These are phyloP conservation scores for Manacus vitellinus DNA, from an alignment of 2,113 vertebrate genomes.

Conservation along the genomic window DNA sequence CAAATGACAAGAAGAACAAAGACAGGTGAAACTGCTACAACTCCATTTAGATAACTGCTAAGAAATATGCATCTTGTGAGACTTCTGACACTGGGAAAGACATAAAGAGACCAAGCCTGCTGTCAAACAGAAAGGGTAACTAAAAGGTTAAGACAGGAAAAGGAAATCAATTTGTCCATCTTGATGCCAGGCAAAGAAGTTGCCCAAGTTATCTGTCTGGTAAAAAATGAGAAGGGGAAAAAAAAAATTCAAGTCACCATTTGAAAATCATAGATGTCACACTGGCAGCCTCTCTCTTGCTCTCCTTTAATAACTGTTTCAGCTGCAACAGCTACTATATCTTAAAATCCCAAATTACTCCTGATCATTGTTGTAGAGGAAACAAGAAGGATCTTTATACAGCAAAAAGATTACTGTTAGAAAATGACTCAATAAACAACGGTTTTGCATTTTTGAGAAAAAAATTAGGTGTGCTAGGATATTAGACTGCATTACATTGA, in stretches of 20 bases:
- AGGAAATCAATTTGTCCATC: background rate
- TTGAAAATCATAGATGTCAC: background rate
- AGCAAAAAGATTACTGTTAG: slow-evolving; percentile 29
- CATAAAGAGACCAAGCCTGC: background rate
- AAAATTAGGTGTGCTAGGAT: background rate
- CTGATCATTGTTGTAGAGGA: background rate
- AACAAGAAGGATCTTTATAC: slow-evolving; percentile 27
- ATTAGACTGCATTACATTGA: background rate
- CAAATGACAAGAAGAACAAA: slow-evolving; percentile 25
- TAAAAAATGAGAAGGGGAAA: background rate
- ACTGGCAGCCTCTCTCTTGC: background rate
- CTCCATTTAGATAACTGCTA: background rate
- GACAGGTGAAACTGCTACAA: slow-evolving; percentile 1
- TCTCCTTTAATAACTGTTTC: slow-evolving; percentile 14
- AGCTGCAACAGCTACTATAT: slow-evolving; percentile 11
- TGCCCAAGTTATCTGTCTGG: background rate
- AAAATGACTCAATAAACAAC: slow-evolving; percentile 41
- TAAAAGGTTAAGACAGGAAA: background rate
- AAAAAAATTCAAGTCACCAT: background rate
- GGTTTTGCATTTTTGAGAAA: slow-evolving; percentile 27
- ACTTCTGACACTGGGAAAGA: background rate
- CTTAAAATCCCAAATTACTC: slow-evolving; percentile 19
- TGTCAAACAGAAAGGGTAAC: background rate
- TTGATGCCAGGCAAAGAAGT: background rate
- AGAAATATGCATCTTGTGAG: background rate